These are phyloP conservation scores for Chrysomela aeneicollis DNA, from an alignment of 2,888 invertebrate genomes.

Conservation along the genomic window DNA sequence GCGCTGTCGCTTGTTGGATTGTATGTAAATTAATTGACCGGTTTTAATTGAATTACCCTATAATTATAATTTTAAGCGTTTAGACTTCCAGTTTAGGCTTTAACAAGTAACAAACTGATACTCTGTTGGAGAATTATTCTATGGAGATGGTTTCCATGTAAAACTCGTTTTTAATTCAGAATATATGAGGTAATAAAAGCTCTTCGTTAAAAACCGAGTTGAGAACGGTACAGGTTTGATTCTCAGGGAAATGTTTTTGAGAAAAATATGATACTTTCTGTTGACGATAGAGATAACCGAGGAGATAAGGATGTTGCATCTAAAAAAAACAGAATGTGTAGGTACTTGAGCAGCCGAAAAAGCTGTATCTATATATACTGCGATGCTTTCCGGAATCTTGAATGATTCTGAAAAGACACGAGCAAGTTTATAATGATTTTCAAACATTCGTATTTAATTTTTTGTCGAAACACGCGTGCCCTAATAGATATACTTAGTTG, in stretches of 20 bases:
- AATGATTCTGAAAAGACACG: neutral
- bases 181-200: conserved; percentile 5
- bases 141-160: conserved; percentile 2
- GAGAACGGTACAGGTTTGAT: neutral
- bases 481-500: too few species aligned
- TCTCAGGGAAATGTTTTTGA: neutral
- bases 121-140: conserved; percentile 11
- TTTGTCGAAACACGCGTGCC: too few species aligned
- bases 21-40: conserved; percentile 43
- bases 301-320: neutral
- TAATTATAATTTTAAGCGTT: conserved; percentile 42
- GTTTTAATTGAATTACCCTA: conserved; percentile 43
- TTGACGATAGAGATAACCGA: neutral
- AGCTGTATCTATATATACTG: neutral
- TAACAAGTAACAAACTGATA: conserved; percentile 25
- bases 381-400: neutral
- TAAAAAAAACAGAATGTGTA: neutral
- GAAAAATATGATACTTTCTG: neutral
- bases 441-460: neutral
- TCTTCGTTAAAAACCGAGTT: neutral
- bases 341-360: too few species aligned
- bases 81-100: conserved; percentile 31
- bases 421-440: neutral
- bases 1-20: conserved; percentile 28
- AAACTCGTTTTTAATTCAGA: conserved; percentile 10